phyloP scores from a whole-genome alignment of 2,888 invertebrate genomes.

The Selenia dentaria region DNA sequence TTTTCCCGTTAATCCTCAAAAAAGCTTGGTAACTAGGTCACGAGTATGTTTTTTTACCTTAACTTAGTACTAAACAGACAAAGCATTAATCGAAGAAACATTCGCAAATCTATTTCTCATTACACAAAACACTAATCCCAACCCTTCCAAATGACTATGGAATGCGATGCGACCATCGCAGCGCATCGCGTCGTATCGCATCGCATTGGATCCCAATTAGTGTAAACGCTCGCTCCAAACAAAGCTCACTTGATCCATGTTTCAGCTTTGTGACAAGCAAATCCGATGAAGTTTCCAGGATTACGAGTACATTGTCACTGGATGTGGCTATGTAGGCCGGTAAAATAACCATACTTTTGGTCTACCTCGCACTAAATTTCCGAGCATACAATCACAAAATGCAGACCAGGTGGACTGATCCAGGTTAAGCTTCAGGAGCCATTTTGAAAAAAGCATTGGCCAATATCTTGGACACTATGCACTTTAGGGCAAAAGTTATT shows the following conservation, averaged over 20 bases:
- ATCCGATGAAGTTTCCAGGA: slow-evolving; percentile 55
- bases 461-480: no score
- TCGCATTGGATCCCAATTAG: slow-evolving; percentile 77
- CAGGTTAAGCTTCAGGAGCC: no score
- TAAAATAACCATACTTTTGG: no score
- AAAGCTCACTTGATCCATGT: slow-evolving; percentile 74
- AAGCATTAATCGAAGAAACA: slow-evolving; percentile 6
- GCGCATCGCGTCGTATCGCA: slow-evolving; percentile 28
- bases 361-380: no score
- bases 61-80: no score
- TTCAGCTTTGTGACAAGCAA: slow-evolving; percentile 73
- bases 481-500: no score
- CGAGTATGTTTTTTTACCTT: no score
- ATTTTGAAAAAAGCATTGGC: no score
- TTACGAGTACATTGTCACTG: slow-evolving; percentile 26
- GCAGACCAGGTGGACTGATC: no score
- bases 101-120: slow-evolving; percentile 14
- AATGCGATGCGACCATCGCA: slow-evolving; percentile 34
- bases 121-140: slow-evolving; percentile 23
- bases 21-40: no score
- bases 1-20: no score
- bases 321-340: slow-evolving; percentile 29
- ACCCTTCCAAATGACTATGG: slow-evolving; percentile 29
- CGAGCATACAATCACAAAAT: no score
- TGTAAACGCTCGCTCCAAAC: slow-evolving; percentile 61